These are phyloP conservation scores for Drosophila auraria DNA, from an alignment of 1,140 invertebrate species.

Conservation along the genomic window DNA sequence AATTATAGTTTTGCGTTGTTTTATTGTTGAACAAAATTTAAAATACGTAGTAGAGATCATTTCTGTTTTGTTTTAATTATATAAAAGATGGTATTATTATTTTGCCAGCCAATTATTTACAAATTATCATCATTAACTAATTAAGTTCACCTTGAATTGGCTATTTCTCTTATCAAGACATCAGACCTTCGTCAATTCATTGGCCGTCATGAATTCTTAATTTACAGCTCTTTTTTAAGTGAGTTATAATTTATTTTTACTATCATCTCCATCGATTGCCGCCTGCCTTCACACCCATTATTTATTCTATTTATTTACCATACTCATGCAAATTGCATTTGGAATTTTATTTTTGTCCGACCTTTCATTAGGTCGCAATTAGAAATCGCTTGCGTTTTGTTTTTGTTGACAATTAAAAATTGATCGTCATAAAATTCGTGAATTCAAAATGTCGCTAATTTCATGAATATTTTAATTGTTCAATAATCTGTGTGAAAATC, in stretches of 20 bases:
- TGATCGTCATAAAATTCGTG: constrained; percentile 32
- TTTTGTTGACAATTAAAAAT: constrained; percentile 38
- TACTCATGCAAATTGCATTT: constrained; percentile 28
- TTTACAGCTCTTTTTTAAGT: constrained; percentile 27
- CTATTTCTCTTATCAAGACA: background rate
- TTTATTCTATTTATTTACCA: constrained; percentile 22
- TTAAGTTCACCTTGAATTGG: constrained; percentile 11
- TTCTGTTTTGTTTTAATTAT: too few relatives aligned
- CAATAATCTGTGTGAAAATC: constrained; percentile 24
- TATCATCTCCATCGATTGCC: constrained; percentile 13
- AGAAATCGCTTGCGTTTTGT: constrained; percentile 20
- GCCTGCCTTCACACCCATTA: constrained; percentile 25
- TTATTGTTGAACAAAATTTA: background rate
- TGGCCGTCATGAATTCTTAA: constrained; percentile 22
- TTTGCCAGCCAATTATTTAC: background rate
- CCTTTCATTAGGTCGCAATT: constrained; percentile 26
- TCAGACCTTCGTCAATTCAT: constrained; percentile 4
- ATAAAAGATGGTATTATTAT: background rate
- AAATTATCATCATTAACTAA: constrained; percentile 6
- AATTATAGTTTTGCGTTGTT: constrained; percentile 3
- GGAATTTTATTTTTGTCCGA: constrained; percentile 13
- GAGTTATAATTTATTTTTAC: constrained; percentile 32
- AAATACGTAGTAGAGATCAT: background rate
- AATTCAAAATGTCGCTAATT: constrained; percentile 6
- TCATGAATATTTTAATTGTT: constrained; percentile 30